These are phyloP conservation scores for Gopherus evgoodei DNA, from an alignment of 2,113 vertebrate species.

Conservation along the genomic window DNA sequence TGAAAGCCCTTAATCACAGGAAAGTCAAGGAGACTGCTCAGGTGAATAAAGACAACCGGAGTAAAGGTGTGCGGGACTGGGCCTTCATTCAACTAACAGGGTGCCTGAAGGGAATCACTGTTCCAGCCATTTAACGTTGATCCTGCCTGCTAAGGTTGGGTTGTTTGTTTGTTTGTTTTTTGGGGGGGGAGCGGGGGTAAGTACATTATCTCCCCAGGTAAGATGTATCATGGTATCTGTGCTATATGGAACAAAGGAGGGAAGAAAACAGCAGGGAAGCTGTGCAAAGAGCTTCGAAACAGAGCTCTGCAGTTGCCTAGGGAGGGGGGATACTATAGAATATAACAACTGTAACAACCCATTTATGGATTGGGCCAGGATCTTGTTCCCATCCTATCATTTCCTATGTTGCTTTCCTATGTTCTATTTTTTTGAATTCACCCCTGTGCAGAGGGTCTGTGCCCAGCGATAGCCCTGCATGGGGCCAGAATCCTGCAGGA, in stretches of 20 bases:
- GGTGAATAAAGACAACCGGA: neutral
- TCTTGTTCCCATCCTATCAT: neutral
- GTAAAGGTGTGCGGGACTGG: neutral
- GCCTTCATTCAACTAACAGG: neutral
- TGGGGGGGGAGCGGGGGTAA: too few species aligned
- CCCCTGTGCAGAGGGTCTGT: neutral
- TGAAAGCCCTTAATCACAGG: constrained; percentile 20
- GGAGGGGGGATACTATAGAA: neutral
- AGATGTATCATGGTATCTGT: neutral
- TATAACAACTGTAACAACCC: neutral
- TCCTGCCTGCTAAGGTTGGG: neutral
- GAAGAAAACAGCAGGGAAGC: constrained; percentile 20
- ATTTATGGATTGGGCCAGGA: neutral
- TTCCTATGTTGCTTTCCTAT: neutral
- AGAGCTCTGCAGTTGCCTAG: neutral
- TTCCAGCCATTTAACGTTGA: rapidly evolving
- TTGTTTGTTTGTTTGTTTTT: too few species aligned
- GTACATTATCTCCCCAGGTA: neutral
- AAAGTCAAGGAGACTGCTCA: neutral
- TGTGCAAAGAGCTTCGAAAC: neutral
- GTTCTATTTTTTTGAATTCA: neutral
- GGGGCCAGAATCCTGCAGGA: neutral
- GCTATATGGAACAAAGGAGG: constrained; percentile 7
- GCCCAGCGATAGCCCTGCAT: neutral
- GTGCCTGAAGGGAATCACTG: neutral